Evolutionary conservation across 2,888 invertebrate species (phyloP).

Genomic region (Oscheius sp.): DNA sequence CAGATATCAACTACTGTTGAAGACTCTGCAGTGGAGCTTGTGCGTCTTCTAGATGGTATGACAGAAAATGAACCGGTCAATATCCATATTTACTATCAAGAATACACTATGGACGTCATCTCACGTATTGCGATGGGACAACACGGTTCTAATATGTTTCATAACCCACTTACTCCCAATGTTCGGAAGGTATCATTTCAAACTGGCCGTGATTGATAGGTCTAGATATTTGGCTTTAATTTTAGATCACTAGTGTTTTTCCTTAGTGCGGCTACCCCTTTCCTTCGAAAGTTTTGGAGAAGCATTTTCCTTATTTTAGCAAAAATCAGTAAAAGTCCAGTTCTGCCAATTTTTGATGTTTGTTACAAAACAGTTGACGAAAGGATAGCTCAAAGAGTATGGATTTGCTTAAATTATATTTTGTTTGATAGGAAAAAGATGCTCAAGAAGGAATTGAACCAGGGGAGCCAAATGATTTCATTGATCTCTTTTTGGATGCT

Average conservation of each 20-base stretch:
- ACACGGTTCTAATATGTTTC: conserved; percentile 39
- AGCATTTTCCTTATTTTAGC: conserved; percentile 19
- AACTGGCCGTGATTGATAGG: neutral
- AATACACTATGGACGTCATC: conserved; percentile 74
- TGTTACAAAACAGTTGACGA: conserved; percentile 29
- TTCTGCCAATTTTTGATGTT: conserved; percentile 7
- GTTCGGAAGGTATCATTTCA: neutral
- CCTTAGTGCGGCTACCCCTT: neutral
- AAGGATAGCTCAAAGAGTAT: conserved; percentile 36
- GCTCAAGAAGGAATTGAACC: conserved; percentile 34
- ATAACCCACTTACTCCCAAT: conserved; percentile 34
- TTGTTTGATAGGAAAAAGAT: conserved; percentile 19
- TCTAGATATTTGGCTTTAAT: conserved; percentile 1
- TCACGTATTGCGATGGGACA: conserved; percentile 73
- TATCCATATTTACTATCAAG: conserved; percentile 72
- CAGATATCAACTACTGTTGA: conserved; percentile 72
- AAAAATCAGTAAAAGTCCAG: neutral
- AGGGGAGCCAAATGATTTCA: conserved; percentile 55
- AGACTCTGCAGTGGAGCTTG: conserved; percentile 71
- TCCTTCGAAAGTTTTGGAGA: conserved; percentile 1
- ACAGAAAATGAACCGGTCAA: conserved; percentile 69
- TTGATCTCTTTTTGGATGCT: conserved; percentile 62
- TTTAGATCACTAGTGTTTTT: neutral
- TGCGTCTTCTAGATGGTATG: conserved; percentile 70
- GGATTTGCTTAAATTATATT: neutral